Conservation (phyloP, 2,888 invertebrate genomes). For the Sminthurinus aureus region DNA sequence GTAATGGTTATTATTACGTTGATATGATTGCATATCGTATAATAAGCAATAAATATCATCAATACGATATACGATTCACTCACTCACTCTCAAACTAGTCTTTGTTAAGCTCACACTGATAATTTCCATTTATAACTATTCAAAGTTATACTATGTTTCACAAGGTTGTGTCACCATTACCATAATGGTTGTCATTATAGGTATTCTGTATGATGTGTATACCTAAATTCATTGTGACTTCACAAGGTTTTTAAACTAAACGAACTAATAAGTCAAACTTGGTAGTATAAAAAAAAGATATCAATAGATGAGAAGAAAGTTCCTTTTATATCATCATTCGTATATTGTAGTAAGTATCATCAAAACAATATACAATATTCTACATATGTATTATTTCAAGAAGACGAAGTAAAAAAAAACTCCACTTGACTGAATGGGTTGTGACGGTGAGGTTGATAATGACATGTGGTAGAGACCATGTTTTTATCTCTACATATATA, state of each 20-base stretch:
- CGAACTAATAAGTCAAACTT: background rate
- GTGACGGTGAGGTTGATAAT: background rate
- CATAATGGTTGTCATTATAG: slow-evolving; percentile 6
- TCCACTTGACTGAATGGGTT: background rate
- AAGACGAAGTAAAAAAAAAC: background rate
- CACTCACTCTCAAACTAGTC: slow-evolving; percentile 27
- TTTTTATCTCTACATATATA: background rate
- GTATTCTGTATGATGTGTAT: background rate
- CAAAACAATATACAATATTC: too few species aligned
- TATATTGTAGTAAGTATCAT: too few species aligned
- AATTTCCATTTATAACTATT: background rate
- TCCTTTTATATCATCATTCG: too few species aligned
- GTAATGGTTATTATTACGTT: too few species aligned
- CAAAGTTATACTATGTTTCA: background rate
- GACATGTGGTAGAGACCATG: too few species aligned
- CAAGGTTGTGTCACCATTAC: slow-evolving; percentile 5
- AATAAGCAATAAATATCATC: background rate
- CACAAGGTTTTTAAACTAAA: background rate
- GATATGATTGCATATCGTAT: too few species aligned
- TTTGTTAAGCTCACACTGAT: slow-evolving; percentile 34
- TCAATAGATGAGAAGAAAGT: too few species aligned
- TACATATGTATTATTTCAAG: too few species aligned
- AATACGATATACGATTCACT: background rate
- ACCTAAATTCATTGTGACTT: background rate
- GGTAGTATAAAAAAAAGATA: too few species aligned